A percentile compares a stretch with the other conserved stretches of the same genome.
Conservation (phyloP, 1,140 invertebrate species). For the Macrosteles quadrilineatus region DNA sequence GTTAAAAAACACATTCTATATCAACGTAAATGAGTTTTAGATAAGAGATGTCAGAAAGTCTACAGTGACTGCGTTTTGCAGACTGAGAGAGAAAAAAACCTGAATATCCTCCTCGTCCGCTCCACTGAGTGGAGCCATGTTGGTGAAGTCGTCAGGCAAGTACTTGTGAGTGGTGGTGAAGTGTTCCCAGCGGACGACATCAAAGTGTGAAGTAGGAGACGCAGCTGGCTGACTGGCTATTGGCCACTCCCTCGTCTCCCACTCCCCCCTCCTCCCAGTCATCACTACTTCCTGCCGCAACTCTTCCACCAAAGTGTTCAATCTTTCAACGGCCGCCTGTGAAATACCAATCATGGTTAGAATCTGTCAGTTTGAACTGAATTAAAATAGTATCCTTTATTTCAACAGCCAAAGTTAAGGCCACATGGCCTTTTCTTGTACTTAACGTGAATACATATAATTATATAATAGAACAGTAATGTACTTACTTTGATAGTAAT, state of each 20-base stretch:
- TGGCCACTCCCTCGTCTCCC: slow-evolving; percentile 64
- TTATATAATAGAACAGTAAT: too few species aligned
- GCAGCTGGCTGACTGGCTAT: slow-evolving; percentile 70
- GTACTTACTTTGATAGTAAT: too few species aligned
- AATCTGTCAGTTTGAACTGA: background rate
- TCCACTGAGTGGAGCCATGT: slow-evolving; percentile 57
- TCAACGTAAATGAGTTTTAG: too few species aligned
- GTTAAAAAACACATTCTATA: too few species aligned
- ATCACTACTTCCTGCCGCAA: slow-evolving; percentile 49
- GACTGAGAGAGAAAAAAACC: too few species aligned
- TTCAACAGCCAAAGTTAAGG: too few species aligned
- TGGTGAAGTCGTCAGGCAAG: slow-evolving; percentile 67
- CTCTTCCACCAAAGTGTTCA: slow-evolving; percentile 37
- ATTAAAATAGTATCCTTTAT: slow-evolving; percentile 37
- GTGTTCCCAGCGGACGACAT: slow-evolving; percentile 80
- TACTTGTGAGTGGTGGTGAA: slow-evolving; percentile 83
- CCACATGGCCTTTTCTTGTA: too few species aligned
- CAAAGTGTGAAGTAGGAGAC: slow-evolving; percentile 75
- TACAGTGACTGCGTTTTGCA: too few species aligned
- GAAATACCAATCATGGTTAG: background rate
- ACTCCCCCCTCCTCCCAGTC: slow-evolving; percentile 49
- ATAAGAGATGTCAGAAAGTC: too few species aligned
- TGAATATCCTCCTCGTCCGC: slow-evolving; percentile 66
- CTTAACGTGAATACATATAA: too few species aligned
- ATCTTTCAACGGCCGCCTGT: slow-evolving; percentile 37